Evolutionary conservation across 2,797 vertebrate genomes (phyloP).

Genomic region (Momotus momota): DNA sequence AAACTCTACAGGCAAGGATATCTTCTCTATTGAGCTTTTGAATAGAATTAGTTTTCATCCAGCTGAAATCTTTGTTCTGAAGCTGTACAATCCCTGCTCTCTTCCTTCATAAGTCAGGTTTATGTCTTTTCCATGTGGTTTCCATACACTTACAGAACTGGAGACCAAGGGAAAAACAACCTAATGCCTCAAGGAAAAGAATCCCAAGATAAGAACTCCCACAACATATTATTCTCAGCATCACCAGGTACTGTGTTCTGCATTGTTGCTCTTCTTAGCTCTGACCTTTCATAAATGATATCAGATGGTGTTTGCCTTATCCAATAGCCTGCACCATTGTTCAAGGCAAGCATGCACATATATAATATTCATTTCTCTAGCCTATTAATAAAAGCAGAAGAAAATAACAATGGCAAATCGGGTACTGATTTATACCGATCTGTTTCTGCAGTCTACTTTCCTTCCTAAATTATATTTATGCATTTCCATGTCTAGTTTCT

Average conservation of each 20-base stretch:
- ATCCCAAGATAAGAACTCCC: conserved; percentile 33
- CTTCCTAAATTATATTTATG: neutral
- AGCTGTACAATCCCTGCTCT: conserved; percentile 22
- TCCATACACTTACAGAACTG: neutral
- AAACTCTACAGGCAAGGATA: conserved; percentile 29
- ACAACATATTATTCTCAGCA: conserved; percentile 11
- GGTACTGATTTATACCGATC: neutral
- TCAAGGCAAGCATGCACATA: conserved; percentile 22
- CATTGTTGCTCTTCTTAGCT: neutral
- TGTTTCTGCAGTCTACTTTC: neutral
- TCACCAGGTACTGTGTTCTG: conserved; percentile 11
- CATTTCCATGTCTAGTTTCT: conserved; percentile 9
- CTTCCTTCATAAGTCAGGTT: conserved; percentile 10
- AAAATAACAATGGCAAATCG: conserved; percentile 7
- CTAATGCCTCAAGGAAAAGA: conserved; percentile 17
- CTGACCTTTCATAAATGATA: conserved; percentile 18
- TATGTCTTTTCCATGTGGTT: conserved; percentile 49
- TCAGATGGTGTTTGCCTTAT: conserved; percentile 42
- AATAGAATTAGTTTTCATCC: conserved; percentile 46
- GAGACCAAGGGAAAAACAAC: neutral
- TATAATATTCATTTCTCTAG: conserved; percentile 6
- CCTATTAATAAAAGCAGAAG: conserved; percentile 32
- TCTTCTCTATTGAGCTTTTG: conserved; percentile 17
- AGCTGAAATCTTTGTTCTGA: conserved; percentile 61
- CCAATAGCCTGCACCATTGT: neutral